Conservation (phyloP, 2,113 vertebrate species). For the Polypterus bichir region DNA sequence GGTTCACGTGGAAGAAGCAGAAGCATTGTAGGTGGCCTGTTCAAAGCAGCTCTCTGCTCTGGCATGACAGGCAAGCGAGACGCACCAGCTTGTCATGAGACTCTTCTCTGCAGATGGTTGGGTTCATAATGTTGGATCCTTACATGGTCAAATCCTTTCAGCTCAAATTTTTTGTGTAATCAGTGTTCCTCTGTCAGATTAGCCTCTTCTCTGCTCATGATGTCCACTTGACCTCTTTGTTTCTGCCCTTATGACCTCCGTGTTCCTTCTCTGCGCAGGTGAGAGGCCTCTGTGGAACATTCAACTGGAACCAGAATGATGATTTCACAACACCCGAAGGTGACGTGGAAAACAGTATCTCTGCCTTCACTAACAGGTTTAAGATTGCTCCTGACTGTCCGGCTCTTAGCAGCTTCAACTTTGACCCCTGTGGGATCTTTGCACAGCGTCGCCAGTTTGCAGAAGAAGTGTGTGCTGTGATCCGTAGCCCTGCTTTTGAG, state of each 20-base stretch:
- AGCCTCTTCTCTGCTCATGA: not conserved
- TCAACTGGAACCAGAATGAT: constrained; percentile 74
- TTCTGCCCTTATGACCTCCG: not conserved
- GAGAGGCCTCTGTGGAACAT: constrained; percentile 76
- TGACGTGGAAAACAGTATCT: constrained; percentile 55
- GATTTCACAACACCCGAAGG: constrained; percentile 77
- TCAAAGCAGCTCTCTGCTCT: too few species aligned
- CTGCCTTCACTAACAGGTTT: constrained; percentile 61
- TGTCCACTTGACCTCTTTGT: not conserved
- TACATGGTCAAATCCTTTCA: too few species aligned
- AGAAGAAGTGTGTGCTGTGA: constrained; percentile 50
- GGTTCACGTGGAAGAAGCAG: too few species aligned
- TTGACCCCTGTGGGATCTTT: constrained; percentile 50
- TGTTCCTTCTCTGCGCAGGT: constrained; percentile 43
- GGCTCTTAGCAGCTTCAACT: not conserved
- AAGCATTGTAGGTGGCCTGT: too few species aligned
- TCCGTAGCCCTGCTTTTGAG: constrained; percentile 59
- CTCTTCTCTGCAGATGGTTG: too few species aligned
- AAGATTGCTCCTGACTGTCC: constrained; percentile 38
- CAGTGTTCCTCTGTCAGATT: not conserved
- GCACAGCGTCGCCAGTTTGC: constrained; percentile 46
- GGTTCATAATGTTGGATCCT: too few species aligned
- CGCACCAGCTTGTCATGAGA: too few species aligned
- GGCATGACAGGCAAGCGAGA: too few species aligned
- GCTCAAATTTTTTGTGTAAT: not conserved